A percentile compares a stretch with the other conserved stretches of the same genome.
Conservation (phyloP, 2,888 invertebrate species). For the Lamellibrachia columna region DNA sequence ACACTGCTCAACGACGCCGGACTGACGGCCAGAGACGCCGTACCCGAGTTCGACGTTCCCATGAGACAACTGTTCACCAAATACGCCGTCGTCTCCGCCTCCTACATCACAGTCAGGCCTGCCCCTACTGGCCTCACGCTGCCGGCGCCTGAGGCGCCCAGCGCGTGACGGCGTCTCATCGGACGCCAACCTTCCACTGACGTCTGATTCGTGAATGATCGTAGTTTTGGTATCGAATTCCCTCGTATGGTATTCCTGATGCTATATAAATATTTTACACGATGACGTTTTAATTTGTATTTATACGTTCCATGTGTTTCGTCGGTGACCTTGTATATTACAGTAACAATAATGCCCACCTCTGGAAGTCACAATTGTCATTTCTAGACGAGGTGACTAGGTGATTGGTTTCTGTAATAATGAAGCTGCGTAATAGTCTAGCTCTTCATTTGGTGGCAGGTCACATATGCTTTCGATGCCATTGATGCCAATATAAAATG, state of each 20-base stretch:
- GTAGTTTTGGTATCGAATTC: not conserved
- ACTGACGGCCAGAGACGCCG: conserved; percentile 29
- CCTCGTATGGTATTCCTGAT: not conserved
- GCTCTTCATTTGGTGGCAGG: too few species aligned
- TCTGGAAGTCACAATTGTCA: too few species aligned
- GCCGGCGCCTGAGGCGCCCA: not conserved
- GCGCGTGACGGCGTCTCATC: not conserved
- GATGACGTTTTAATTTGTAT: not conserved
- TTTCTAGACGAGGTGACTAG: too few species aligned
- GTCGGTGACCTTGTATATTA: too few species aligned
- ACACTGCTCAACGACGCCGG: conserved; percentile 29
- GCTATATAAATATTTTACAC: not conserved
- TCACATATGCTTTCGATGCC: too few species aligned
- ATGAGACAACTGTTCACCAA: conserved; percentile 36
- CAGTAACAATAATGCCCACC: too few species aligned
- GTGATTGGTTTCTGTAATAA: too few species aligned
- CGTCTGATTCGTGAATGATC: not conserved
- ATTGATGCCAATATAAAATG: too few species aligned
- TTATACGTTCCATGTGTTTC: not conserved
- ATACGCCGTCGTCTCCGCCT: not conserved
- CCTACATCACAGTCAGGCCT: not conserved
- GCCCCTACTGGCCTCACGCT: not conserved
- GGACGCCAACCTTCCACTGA: not conserved
- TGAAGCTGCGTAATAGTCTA: too few species aligned
- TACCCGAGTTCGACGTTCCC: conserved; percentile 34